Evolutionary conservation across 2,113 vertebrate species (phyloP), one percentile per base, ranked within the genome.

Genomic region (Eudyptes chrysolophus): DNA sequence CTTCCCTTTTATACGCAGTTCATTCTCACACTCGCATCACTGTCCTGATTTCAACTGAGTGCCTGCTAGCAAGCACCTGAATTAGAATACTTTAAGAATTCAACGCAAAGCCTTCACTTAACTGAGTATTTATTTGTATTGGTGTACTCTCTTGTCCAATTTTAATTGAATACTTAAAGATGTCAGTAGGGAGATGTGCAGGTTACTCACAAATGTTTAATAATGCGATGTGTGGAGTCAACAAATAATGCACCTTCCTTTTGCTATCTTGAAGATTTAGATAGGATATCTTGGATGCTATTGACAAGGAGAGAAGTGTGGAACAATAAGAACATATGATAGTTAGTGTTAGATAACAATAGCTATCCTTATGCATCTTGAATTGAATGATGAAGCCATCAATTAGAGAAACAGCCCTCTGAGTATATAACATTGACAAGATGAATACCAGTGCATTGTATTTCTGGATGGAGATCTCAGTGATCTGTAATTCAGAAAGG

Each of bases 281-380:
- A 91, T 66, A 68, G 88, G 84, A 22, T 87, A 81, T 90, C 80
- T 92, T 32, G 40, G 89, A 87, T 44, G 25, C 48, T 89, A 95
- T 87, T 87, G 92, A 95, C 78, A 89, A 93, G 49, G 83, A 95
- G 61, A 76, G 87, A 94, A 91, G 72, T 64, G 84, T 87, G 75
- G 78, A 95, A 97, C 92, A 96, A 74, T 79, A 84, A 54, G 64
- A 94, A 96, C 64, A 90, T 46, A 92, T 64, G 93, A 97, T 87
- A 87, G 79, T 81, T 96, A 55, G 71, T 52, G 71, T 72, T 92
- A 97, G 93, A 97, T 97, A 96, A 95, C 92, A 89, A 90, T 79
- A 92, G 86, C 70, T 87, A 83, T 94, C 91, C 40, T 92, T 92
- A 92, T 80, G 40, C 49, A 72, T 68, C 81, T 95, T 74, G 88